A percentile compares a stretch with the other conserved stretches of the same genome.
These are phyloP conservation scores for Acromyrmex charruanus DNA, from an alignment of 1,140 invertebrate species.

Conservation along the genomic window DNA sequence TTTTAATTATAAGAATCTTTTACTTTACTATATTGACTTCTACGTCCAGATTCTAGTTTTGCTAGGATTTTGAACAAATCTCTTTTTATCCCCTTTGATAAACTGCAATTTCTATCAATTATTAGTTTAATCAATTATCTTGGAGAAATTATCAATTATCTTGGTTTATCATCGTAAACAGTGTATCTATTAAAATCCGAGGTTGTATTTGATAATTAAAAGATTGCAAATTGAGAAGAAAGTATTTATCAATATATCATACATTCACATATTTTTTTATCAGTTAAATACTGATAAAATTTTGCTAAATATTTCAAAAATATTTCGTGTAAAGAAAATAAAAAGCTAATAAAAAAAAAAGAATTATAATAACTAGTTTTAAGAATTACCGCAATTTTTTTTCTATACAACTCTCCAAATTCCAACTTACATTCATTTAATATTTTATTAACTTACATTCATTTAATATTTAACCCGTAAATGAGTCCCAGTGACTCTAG, in stretches of 20 bases:
- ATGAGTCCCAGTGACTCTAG: too few relatives aligned
- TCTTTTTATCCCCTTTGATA: neutral
- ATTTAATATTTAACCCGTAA: neutral
- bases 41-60: neutral
- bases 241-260: neutral
- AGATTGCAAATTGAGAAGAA: neutral
- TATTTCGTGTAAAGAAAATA: neutral
- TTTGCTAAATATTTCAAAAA: neutral
- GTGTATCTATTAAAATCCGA: neutral
- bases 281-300: neutral
- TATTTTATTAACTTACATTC: neutral
- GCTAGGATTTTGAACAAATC: neutral
- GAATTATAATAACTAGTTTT: neutral
- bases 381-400: neutral
- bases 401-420: neutral
- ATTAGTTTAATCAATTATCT: neutral
- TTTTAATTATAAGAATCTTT: too few relatives aligned
- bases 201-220: neutral
- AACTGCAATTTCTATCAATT: neutral
- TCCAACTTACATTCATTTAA: neutral
- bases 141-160: too few relatives aligned
- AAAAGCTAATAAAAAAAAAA: neutral
- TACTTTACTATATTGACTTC: too few relatives aligned
- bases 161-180: neutral
- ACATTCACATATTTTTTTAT: neutral